Evolutionary conservation across 2,888 invertebrate genomes (phyloP).

Genomic region (Tipula confusa): DNA sequence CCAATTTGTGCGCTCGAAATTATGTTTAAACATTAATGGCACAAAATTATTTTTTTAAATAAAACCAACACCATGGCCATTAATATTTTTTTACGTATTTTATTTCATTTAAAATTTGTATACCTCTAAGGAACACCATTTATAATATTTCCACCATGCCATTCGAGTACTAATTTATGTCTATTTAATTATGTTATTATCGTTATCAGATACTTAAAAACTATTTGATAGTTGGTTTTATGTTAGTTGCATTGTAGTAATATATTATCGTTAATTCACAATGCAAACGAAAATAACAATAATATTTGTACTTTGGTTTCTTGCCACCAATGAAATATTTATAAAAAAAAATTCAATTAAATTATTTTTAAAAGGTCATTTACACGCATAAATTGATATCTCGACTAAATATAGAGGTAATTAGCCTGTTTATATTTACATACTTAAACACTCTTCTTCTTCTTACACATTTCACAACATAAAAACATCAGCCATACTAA

Average conservation of each 20-base stretch:
- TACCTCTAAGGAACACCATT: no score
- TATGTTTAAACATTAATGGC: no score
- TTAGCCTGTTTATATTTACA: not conserved
- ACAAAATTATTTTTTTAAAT: no score
- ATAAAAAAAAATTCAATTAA: not conserved
- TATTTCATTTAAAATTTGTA: no score
- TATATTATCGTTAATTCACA: not conserved
- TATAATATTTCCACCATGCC: not conserved
- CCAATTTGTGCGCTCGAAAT: no score
- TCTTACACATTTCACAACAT: no score
- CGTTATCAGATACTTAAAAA: not conserved
- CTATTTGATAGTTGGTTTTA: not conserved
- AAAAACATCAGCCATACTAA: not conserved
- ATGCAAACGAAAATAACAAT: not conserved
- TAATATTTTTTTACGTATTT: no score
- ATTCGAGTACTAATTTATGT: not conserved
- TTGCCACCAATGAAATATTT: not conserved
- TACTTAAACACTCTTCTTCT: not conserved
- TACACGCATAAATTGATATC: not conserved
- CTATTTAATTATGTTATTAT: not conserved
- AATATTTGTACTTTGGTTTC: not conserved
- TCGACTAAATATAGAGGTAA: no score
- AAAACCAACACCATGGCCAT: no score
- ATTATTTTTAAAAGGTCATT: not conserved
- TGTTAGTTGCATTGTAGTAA: not conserved